A percentile compares a stretch with the other conserved stretches of the same genome.
phyloP scores from a whole-genome alignment of 2,888 invertebrate species.

The Oxyteleia sp. region DNA sequence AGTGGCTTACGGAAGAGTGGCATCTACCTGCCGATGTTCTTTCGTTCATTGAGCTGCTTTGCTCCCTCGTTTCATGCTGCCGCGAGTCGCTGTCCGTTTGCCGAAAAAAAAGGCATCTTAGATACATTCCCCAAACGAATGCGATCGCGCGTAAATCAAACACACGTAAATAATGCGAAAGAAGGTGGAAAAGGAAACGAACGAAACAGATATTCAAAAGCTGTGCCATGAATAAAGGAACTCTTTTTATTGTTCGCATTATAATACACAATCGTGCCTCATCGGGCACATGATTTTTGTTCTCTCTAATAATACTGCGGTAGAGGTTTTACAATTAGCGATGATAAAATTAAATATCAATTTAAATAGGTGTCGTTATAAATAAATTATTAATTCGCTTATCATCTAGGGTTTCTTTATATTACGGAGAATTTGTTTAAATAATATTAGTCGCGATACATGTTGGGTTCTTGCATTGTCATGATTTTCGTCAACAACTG shows the following conservation, averaged over 20 bases:
- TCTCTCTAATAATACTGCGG: slow-evolving; percentile 85
- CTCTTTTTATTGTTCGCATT: slow-evolving; percentile 85
- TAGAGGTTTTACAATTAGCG: slow-evolving; percentile 83
- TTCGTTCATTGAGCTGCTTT: slow-evolving; percentile 59
- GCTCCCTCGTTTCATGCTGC: slow-evolving; percentile 66
- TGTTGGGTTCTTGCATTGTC: slow-evolving; percentile 4
- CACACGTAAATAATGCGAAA: slow-evolving; percentile 66
- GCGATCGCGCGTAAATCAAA: slow-evolving; percentile 71
- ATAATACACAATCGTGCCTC: slow-evolving; percentile 77
- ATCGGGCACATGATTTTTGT: slow-evolving; percentile 72
- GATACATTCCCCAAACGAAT: slow-evolving; percentile 63
- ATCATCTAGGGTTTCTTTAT: slow-evolving; percentile 75
- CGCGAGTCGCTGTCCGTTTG: slow-evolving; percentile 58
- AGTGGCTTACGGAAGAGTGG: slow-evolving; percentile 66
- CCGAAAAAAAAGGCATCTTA: slow-evolving; percentile 56
- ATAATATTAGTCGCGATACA: slow-evolving; percentile 39
- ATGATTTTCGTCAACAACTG: slow-evolving; percentile 20
- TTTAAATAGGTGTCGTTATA: slow-evolving; percentile 83
- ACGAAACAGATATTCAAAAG: slow-evolving; percentile 63
- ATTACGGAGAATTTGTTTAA: slow-evolving; percentile 66
- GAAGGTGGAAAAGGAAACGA: slow-evolving; percentile 61
- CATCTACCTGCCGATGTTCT: slow-evolving; percentile 60
- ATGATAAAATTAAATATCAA: slow-evolving; percentile 81
- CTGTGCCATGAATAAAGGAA: slow-evolving; percentile 82
- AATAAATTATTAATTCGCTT: slow-evolving; percentile 85